A percentile compares a stretch with the other conserved stretches of the same genome.
These are phyloP conservation scores for Falco punctatus DNA, from an alignment of 2,113 vertebrate species.

Conservation along the genomic window DNA sequence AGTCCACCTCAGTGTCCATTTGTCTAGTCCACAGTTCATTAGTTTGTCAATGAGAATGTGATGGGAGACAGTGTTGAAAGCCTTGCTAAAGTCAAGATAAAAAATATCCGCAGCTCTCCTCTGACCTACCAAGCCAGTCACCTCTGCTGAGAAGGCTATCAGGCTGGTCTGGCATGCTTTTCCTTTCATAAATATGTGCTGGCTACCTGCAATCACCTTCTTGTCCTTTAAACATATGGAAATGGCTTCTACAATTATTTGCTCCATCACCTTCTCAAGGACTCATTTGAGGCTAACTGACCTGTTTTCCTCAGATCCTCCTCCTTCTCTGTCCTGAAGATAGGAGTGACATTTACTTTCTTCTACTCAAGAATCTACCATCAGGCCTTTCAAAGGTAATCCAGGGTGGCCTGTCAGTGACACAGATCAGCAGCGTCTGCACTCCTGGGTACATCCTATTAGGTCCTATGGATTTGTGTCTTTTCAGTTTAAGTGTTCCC, in stretches of 20 bases:
- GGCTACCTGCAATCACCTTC: neutral
- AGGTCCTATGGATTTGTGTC: too few species aligned
- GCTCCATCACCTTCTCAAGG: neutral
- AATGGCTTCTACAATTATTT: neutral
- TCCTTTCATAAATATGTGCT: neutral
- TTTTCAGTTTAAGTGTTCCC: neutral
- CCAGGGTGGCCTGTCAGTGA: neutral
- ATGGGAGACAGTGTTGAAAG: neutral
- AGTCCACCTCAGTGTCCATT: neutral
- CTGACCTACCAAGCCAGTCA: neutral
- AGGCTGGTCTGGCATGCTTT: neutral
- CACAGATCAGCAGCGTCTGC: fast-evolving
- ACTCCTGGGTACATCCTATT: neutral
- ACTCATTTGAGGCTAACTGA: neutral
- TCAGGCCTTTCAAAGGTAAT: neutral
- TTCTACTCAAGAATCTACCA: neutral
- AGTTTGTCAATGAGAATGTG: neutral
- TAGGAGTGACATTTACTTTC: neutral
- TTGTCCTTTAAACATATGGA: neutral
- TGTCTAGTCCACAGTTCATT: neutral
- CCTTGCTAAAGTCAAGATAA: neutral
- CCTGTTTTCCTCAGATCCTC: neutral
- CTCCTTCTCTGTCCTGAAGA: neutral
- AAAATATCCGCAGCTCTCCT: neutral
- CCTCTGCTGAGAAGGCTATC: neutral